Evolutionary conservation across 2,113 vertebrate species (phyloP), one percentile per base, ranked within the genome.

Genomic region (Centropus unirufus): DNA sequence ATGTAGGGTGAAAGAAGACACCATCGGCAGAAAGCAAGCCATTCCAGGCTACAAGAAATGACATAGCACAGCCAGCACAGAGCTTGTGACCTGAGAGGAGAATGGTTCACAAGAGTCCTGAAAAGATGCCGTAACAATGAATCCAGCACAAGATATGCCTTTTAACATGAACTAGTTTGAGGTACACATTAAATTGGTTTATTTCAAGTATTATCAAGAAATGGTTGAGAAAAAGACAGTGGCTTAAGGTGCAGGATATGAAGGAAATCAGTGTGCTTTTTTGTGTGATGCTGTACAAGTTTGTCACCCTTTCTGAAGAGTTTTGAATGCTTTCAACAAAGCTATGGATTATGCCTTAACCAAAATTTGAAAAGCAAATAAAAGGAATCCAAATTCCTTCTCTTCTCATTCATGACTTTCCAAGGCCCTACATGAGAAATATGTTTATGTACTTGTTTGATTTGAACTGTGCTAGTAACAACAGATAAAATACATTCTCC

Each of bases 291-390:
- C 30, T 40, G 63, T 80, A 54, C 27, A 80, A 64, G 18, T 57
- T 88, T 72, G 90, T 83, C n/a, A 76, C 49, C 32, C 8, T 86
- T 93, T 69, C 55, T 83, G 42, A 92, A 95, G 14, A 40, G 27
- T 64, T 88, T 77, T 86, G 59, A 74, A 95, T 86, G 42, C 51
- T 89, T 93, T 92, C 42, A 73, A 58, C 23, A 47, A 94, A 93
- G 23, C 49, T 66, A 66, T 19, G 18, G 93, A 86, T 67, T 62
- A 22, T 89, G 63, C 59, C 34, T 92, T 69, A 93, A 90, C 54
- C 51, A 87, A 93, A 94, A 93, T 42, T 63, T 64, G 46, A 85
- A 93, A 88, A 86, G 55, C 68, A 94, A 95, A 90, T 62, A 86
- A 69, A 91, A 95, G 51, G 40, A 83, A 81, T 61, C 23, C 5